Evolutionary conservation across 2,888 invertebrate species (phyloP), one percentile per base, ranked within the genome.

Genomic region (Neocrepidodera transversa): DNA sequence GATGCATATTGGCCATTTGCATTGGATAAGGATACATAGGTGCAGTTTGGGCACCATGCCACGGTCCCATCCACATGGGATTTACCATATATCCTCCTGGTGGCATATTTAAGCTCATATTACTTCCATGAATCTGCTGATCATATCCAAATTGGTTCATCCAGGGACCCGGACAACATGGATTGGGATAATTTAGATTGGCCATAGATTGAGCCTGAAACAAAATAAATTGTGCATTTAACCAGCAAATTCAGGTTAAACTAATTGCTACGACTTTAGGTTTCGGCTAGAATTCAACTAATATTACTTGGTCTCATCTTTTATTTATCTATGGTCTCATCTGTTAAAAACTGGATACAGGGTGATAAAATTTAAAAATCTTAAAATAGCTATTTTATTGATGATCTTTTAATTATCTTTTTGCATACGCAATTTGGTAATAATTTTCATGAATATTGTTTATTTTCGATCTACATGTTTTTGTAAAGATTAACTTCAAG

Each of bases 191-290:
- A 71, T 85, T 86, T 5, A 90, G 73, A 49, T 89, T 88, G 0
- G 88, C 88, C 83, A 88, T 83, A 0, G 89, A 89, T 70, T 89
- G 89, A 0, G 88, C 86, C 88, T 89, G 71, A n/a, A 78, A 76
- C 35, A 40, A 52, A 49, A 38, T 40, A 14, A 48, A 30, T 1
- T 23, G 23, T 36, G 2, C 14, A 35, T 17, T 2, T 42, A 43
- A 30, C n/a, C n/a, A n/a, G n/a, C n/a, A n/a, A 11, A 36, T 23
- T 20, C 20, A 14, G 36, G 6, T 11, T 11, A 11, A 2, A 36
- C n/a, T n/a, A n/a, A n/a, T n/a, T n/a, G n/a, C n/a, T n/a, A n/a
- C n/a, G n/a, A n/a, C n/a, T n/a, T n/a, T n/a, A n/a, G n/a, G n/a
- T n/a, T n/a, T n/a, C n/a, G n/a, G n/a, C n/a, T n/a, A n/a, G n/a